These are phyloP conservation scores for Lepidotrigona ventralis DNA, from an alignment of 1,140 invertebrate genomes.

Conservation along the genomic window DNA sequence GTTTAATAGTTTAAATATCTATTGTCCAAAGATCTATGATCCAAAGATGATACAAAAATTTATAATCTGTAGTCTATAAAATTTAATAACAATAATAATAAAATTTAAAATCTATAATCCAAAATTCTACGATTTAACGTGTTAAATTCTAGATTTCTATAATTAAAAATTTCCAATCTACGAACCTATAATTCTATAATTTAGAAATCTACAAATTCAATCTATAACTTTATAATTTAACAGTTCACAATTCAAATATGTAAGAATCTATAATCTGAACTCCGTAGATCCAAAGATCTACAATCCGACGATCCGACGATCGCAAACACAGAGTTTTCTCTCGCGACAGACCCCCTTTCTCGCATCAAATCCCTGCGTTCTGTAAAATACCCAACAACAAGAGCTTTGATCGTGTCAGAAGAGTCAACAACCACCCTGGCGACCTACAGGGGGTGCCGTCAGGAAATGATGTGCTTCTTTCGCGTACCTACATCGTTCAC, in stretches of 20 bases:
- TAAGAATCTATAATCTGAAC: background rate
- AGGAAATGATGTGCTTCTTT: background rate
- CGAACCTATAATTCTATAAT: too few species aligned
- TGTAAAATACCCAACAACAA: background rate
- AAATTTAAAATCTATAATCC: too few species aligned
- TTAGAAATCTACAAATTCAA: too few species aligned
- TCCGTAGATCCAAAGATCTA: background rate
- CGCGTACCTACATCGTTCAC: slow-evolving; percentile 1
- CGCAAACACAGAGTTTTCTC: background rate
- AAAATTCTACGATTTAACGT: background rate
- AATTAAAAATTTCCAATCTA: too few species aligned
- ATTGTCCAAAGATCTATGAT: background rate
- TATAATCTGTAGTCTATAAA: too few species aligned
- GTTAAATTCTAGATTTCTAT: too few species aligned
- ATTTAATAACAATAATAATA: too few species aligned
- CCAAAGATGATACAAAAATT: too few species aligned
- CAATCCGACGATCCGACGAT: background rate
- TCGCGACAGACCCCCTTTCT: background rate
- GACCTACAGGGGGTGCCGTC: too few species aligned
- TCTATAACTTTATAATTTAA: too few species aligned
- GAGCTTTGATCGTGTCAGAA: background rate
- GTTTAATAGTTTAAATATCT: background rate
- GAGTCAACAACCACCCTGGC: background rate
- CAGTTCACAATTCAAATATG: background rate
- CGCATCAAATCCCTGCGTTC: background rate